Evolutionary conservation across 2,888 invertebrate species (phyloP), one percentile per base, ranked within the genome.

Genomic region (Sphaeridia pumilis): DNA sequence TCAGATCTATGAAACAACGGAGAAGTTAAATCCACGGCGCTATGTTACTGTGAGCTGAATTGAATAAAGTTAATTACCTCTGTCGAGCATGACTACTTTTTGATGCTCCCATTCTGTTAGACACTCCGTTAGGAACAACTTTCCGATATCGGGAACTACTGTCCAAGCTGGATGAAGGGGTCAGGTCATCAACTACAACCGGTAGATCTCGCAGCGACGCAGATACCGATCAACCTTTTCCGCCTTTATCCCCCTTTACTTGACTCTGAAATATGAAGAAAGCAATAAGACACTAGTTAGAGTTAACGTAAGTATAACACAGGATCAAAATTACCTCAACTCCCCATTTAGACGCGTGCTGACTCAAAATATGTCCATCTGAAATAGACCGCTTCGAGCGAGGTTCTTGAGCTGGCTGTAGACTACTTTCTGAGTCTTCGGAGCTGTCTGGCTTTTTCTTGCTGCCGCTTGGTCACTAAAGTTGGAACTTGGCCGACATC

Each of bases 1-100:
- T 88, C 88, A 46, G 83, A 82, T 55, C 81, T 79, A 67, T 77
- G n/a, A n/a, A n/a, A n/a, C n/a, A n/a, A n/a, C n/a, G n/a, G n/a
- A n/a, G n/a, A n/a, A n/a, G n/a, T n/a, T n/a, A n/a, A n/a, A n/a
- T n/a, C n/a, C n/a, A n/a, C n/a, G n/a, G n/a, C n/a, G n/a, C n/a
- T n/a, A n/a, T n/a, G n/a, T n/a, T n/a, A n/a, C n/a, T n/a, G n/a
- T n/a, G n/a, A n/a, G n/a, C n/a, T n/a, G n/a, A n/a, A n/a, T n/a
- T n/a, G n/a, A n/a, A n/a, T n/a, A n/a, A n/a, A n/a, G n/a, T n/a
- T n/a, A n/a, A n/a, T n/a, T n/a, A n/a, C n/a, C n/a, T n/a, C n/a
- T n/a, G n/a, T n/a, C n/a, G n/a, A 50, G 61, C 59, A 46, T 59
- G 53, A 4, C 52, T 52, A 41, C 60, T 59, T 52, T 58, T 60